Percentiles rank a stretch among this genome's conserved stretches.
Evolutionary conservation across 2,113 vertebrate genomes (phyloP).

Genomic region (Psophia crepitans): DNA sequence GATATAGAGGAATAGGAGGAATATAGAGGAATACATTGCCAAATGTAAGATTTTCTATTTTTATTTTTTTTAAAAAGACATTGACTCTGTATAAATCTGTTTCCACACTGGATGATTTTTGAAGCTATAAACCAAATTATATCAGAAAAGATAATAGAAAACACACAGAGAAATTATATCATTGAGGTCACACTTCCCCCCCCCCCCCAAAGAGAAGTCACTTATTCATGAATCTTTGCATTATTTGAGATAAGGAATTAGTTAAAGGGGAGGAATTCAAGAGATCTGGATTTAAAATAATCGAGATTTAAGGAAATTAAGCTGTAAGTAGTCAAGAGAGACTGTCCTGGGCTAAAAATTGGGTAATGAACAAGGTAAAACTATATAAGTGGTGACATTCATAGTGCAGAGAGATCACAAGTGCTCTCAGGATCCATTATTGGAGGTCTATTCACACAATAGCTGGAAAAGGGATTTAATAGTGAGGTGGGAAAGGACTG

Average conservation of each 20-base stretch:
- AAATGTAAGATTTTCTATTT: not conserved
- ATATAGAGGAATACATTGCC: not conserved
- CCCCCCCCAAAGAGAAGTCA: not conserved
- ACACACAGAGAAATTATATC: not conserved
- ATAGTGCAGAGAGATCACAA: not conserved
- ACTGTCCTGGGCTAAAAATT: not conserved
- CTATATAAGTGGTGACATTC: not conserved
- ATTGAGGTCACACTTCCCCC: not conserved
- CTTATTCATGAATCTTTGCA: not conserved
- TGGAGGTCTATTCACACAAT: not conserved
- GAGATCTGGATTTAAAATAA: not conserved
- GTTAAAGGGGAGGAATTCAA: not conserved
- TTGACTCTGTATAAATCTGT: not conserved
- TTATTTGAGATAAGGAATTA: not conserved
- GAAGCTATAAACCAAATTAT: not conserved
- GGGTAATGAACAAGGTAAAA: not conserved
- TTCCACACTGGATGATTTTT: not conserved
- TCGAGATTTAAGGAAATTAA: not conserved
- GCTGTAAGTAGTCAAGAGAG: not conserved
- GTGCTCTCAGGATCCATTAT: not conserved
- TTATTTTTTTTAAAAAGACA: not conserved
- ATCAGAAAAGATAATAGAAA: not conserved
- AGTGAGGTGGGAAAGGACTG: not conserved
- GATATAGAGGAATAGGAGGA: not conserved
- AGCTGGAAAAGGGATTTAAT: not conserved